These are phyloP conservation scores for Agrochola macilenta DNA, from an alignment of 2,888 invertebrate species.

Conservation along the genomic window DNA sequence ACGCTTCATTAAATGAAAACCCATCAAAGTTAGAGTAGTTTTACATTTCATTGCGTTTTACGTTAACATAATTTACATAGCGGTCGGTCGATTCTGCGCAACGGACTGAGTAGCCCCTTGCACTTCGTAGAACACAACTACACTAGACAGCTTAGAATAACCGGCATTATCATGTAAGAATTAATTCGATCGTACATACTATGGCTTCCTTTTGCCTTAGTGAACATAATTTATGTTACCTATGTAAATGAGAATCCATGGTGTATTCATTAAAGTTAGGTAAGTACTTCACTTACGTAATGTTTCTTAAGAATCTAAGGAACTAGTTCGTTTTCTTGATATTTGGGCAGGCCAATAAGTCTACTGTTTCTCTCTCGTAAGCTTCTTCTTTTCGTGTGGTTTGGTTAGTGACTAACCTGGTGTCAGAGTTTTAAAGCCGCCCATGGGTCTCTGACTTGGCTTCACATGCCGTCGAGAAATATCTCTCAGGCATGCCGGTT, in stretches of 20 bases:
- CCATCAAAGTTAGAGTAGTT: constrained; percentile 45
- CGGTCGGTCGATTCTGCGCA: constrained; percentile 57
- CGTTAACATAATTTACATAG: constrained; percentile 55
- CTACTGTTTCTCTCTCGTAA: background rate
- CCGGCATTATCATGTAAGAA: constrained; percentile 48
- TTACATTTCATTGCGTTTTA: constrained; percentile 59
- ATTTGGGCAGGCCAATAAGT: background rate
- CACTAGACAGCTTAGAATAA: constrained; percentile 38
- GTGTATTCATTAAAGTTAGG: constrained; percentile 32
- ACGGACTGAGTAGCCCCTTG: constrained; percentile 48
- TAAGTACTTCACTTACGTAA: constrained; percentile 15
- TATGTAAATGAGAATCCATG: constrained; percentile 47
- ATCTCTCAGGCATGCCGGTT: no score
- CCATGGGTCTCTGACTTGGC: no score
- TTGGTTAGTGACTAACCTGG: no score
- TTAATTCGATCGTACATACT: constrained; percentile 51
- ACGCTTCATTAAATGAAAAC: constrained; percentile 40
- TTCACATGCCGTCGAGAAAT: no score
- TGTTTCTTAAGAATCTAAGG: constrained; percentile 8
- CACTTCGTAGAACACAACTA: constrained; percentile 28
- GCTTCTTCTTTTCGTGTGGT: no score
- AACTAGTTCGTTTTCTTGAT: background rate
- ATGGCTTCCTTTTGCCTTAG: constrained; percentile 51
- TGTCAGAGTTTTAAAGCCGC: no score
- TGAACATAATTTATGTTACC: constrained; percentile 52